Evolutionary conservation across 2,888 invertebrate species (phyloP), one percentile per base, ranked within the genome.

Genomic region (Eupithecia inturbata): DNA sequence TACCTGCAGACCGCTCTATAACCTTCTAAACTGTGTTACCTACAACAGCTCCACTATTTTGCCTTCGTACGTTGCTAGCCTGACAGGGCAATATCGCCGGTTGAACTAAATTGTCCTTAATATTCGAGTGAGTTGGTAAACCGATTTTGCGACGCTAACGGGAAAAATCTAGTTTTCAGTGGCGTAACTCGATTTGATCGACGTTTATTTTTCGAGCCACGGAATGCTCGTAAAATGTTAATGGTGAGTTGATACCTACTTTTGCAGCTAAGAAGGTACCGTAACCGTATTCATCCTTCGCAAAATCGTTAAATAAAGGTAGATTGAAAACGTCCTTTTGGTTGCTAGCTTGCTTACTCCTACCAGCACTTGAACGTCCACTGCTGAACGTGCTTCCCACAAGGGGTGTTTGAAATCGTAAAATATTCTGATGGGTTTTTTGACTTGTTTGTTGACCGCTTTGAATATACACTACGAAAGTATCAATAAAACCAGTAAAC

Each of bases 21-120:
- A 57, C 57, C 22, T 57, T 57, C 57, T 14, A 62, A 62, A 62
- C 28, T 19, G 5, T 12, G 12, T 33, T n/a, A 1, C 6, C 12
- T n/a, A 12, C 22, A 39, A 39, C n/a, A 1, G 16, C 22, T 39
- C 26, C 39, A 39, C 36, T 66, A 26, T 66, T 66, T 64, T 66
- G 12, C 36, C 9, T 22, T 12, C 22, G 10, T 39, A 10, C 39
- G 36, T n/a, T 22, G 14, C 39, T 9, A 73, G 74, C 60, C 74
- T 74, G 77, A 77, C 77, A 72, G 75, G 68, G 72, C 71, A 71
- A 67, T 78, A 78, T 75, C 74, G 70, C 63, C 45, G 60, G 67
- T 57, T 49, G 76, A 73, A 76, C 76, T 75, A 77, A 78, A 72
- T 75, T 75, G 73, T 76, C 57, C 33, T 39, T 68, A 73, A 67